These are phyloP conservation scores for Chaetodon trifasciatus DNA, from an alignment of 2,797 vertebrate genomes.

Conservation along the genomic window DNA sequence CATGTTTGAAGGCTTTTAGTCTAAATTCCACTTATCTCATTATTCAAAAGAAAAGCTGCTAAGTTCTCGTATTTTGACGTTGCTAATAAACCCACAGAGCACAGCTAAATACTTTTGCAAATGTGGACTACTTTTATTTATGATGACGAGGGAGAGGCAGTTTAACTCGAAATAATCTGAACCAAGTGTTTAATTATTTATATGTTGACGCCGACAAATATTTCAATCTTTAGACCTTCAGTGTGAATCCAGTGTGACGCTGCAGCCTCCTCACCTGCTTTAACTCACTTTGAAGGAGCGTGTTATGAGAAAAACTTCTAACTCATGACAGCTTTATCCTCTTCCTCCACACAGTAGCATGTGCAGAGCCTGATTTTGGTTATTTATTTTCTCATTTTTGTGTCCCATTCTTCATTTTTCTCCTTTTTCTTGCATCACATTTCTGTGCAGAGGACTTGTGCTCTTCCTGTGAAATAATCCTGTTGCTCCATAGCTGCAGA, in stretches of 20 bases:
- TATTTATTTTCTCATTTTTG: not conserved
- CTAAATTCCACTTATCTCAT: not conserved
- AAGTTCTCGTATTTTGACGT: not conserved
- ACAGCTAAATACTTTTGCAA: not conserved
- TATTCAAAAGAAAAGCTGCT: not conserved
- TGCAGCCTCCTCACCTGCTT: not conserved
- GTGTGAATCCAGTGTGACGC: fast-evolving
- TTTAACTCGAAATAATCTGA: not conserved
- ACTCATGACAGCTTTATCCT: not conserved
- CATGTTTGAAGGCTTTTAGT: not conserved
- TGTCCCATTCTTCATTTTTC: not conserved
- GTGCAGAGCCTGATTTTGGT: not conserved
- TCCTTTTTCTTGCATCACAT: not conserved
- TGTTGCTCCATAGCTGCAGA: conserved; percentile 12
- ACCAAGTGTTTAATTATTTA: not conserved
- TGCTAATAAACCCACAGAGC: not conserved
- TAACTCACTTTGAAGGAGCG: not conserved
- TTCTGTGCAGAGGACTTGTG: not conserved
- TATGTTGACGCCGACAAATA: not conserved
- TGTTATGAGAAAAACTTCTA: not conserved
- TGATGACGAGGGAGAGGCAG: not conserved
- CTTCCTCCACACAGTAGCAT: too few relatives aligned
- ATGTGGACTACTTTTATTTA: not conserved
- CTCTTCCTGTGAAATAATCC: conserved; percentile 8
- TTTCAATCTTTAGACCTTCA: not conserved